Conservation (phyloP, 2,888 invertebrate species). For the Calephelis perditalis region DNA sequence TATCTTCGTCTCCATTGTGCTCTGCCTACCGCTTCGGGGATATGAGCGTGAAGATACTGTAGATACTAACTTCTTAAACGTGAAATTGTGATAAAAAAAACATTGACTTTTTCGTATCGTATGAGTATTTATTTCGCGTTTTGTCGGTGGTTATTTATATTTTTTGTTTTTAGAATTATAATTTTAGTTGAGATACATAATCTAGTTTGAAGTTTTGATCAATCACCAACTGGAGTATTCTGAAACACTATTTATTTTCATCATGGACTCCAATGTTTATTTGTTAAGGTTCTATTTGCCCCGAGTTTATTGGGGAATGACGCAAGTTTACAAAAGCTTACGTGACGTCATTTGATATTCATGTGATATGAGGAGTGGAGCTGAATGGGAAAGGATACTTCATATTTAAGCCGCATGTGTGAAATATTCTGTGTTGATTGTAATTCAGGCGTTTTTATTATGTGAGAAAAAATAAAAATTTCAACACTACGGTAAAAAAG, state of each 20-base stretch:
- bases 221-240: conserved; percentile 17
- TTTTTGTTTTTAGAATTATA: background rate
- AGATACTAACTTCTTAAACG: too few species aligned
- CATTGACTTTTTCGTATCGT: too few species aligned
- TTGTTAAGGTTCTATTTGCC: conserved; percentile 28
- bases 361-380: conserved; percentile 2
- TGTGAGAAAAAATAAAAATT: too few species aligned
- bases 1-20: too few species aligned
- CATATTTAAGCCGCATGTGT: background rate
- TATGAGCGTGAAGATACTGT: too few species aligned
- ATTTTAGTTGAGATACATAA: background rate
- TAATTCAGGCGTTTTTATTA: too few species aligned
- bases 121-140: too few species aligned
- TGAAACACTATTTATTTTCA: conserved; percentile 25
- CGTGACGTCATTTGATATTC: conserved; percentile 20
- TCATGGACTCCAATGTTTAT: conserved; percentile 26
- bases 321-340: conserved; percentile 24
- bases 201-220: background rate
- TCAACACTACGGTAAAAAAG: too few species aligned
- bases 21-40: too few species aligned
- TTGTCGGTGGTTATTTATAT: background rate
- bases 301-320: conserved; percentile 25
- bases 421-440: background rate
- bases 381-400: background rate
- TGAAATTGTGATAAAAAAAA: too few species aligned